Base-by-base conservation (phyloP, 2,888 invertebrate species). In the Sesia apiformis region DNA sequence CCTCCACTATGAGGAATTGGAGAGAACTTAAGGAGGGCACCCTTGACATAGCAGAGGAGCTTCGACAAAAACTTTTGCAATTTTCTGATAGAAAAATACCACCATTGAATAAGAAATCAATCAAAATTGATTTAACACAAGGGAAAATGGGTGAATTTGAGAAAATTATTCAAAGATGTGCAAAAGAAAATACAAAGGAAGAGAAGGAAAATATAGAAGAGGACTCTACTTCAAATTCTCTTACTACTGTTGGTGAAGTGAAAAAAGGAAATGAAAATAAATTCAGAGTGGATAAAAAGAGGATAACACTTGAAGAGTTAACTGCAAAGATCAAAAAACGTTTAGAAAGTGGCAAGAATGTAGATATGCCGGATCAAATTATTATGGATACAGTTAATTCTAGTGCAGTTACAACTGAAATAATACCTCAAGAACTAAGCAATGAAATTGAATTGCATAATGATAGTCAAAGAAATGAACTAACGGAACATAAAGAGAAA, bases 1-100 rank as follows among this genome's bases (percentile, higher is more conserved):
- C 84, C 55, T 81, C 81, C 1, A 95, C 93, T 0, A 81, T 92
- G 67, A 81, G 90, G 60, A 95, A 96, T 76, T 96, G 96, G 96
- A 81, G 90, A 55, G 81, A 90, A 59, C 89, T 94, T 5, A 91
- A 90, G 60, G 78, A 89, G 40, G 92, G 92, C 4, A 77, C 91
- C 58, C 63, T 94, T 7, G 74, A 87, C 52, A 82, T 90, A 58
- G 67, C 88, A 40, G 67, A 84, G 38, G 73, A 86, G 1, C 60
- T 94, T 38, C 69, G 74, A 51, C 70, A 91, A 60, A 94, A 94
- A 76, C 87, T 95, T 51, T 71, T 90, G 0, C 94, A 94, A 71
- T 96, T 95, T 67, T 90, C 92, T 1, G 70, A 91, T 3, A 86
- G 95, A 67, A 76, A 79, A 2, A 90, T 92, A 60, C 84, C 86